Conservation (phyloP, 92 coral and sea anemone species). For the Palythoa grandiflora region DNA sequence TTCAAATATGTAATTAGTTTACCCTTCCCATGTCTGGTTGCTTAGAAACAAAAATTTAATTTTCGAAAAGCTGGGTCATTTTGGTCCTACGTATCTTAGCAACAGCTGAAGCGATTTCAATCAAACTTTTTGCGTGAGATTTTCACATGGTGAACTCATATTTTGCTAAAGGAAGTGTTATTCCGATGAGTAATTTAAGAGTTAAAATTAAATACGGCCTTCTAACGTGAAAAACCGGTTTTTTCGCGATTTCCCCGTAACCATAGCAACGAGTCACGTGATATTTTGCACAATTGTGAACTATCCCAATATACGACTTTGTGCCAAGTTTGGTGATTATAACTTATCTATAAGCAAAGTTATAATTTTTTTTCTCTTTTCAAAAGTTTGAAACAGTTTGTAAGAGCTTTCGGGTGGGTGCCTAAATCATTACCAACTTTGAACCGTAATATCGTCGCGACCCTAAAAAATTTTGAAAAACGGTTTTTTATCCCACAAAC, state of each 20-base stretch:
- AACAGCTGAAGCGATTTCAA: neutral
- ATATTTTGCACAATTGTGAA: too few relatives aligned
- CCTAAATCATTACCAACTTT: neutral
- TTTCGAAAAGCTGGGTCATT: neutral
- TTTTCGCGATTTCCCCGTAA: neutral
- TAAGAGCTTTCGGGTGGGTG: neutral
- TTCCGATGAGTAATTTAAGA: neutral
- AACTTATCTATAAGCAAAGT: neutral
- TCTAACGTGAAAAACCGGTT: too few relatives aligned
- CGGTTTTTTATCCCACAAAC: neutral
- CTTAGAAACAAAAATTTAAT: neutral
- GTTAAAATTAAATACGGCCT: neutral
- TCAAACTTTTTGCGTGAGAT: neutral
- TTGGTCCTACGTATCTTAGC: neutral
- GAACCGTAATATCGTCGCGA: neutral
- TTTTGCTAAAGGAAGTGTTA: neutral
- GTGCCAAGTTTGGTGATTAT: neutral
- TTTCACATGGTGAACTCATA: neutral
- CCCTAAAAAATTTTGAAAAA: neutral
- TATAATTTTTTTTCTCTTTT: neutral
- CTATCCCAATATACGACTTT: neutral
- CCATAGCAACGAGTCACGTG: too few relatives aligned
- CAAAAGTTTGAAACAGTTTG: neutral
- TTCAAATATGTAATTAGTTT: neutral
- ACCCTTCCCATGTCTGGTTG: neutral